phyloP scores from a whole-genome alignment of 2,888 invertebrate species.

The Cephus sareptanus region DNA sequence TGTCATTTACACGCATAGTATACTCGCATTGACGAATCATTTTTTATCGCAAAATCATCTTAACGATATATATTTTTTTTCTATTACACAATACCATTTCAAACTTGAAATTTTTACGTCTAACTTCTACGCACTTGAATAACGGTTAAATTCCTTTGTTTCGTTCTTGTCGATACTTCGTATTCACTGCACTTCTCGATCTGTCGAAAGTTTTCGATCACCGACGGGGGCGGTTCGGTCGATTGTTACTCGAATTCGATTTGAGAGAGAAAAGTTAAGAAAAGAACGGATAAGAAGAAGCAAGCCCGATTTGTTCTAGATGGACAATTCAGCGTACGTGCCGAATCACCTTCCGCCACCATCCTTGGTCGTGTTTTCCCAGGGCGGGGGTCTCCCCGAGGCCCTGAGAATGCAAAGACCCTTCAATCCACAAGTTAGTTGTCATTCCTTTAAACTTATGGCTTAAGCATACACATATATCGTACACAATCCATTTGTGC shows the following conservation, averaged over 20 bases:
- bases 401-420: conserved; percentile 81
- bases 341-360: conserved; percentile 80
- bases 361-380: conserved; percentile 80
- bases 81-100: background rate
- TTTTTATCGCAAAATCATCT: background rate
- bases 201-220: background rate
- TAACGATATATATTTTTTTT: background rate
- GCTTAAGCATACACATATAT: background rate
- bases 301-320: conserved; percentile 63
- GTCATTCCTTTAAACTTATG: conserved; percentile 26
- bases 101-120: background rate
- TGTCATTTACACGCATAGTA: background rate
- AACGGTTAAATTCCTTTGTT: no score
- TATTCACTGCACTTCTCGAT: background rate
- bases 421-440: conserved; percentile 77
- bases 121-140: background rate
- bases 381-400: conserved; percentile 80
- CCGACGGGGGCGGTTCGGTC: conserved; percentile 2
- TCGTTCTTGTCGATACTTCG: background rate
- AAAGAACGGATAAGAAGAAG: conserved; percentile 13
- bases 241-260: conserved; percentile 15
- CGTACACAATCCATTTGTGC: background rate
- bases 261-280: conserved; percentile 27
- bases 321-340: conserved; percentile 82
- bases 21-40: background rate